Evolutionary conservation across 2,888 invertebrate species (phyloP), one percentile per base, ranked within the genome.

Genomic region (Mimas tiliae): DNA sequence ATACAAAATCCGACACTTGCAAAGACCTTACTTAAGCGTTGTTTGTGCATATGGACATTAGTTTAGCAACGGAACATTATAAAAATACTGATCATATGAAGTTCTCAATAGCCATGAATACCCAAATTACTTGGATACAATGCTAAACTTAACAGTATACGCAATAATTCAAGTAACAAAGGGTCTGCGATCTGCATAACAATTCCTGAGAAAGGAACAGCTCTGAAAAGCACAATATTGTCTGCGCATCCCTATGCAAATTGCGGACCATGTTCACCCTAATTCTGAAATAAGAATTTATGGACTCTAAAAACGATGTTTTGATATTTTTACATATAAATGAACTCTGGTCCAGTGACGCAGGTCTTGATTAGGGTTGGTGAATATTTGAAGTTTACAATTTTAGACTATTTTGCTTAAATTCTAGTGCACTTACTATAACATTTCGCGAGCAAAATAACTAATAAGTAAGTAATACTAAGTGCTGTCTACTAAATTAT

Each of bases 151-250:
- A 38, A 42, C 19, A 19, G 19, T 42, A 42, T 42, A 38, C 1
- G 19, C 19, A 58, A n/a, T 34, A 53, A 11, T 6, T 47, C 9
- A 63, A 27, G n/a, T n/a, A 48, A 51, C 50, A 51, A 47, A 67
- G 65, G 69, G 65, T 58, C 63, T 72, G 71, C 72, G 72, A 70
- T 80, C 71, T 77, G 71, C 75, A 76, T 78, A 73, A 74, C 74
- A 79, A 80, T 73, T 64, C 58, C 62, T 45, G 50, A n/a, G 38
- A 42, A 19, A 38, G 58, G 42, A 38, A 19, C 50, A n/a, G 16
- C 33, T 1, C 38, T 27, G 67, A 75, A 72, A 74, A 63, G 64
- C 68, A 67, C 72, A 77, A 78, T 74, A 76, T 77, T 74, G 66
- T 64, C 58, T 65, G 62, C 69, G 69, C 68, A 74, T 72, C 67